Evolutionary conservation across 2,113 vertebrate species (phyloP).

Genomic region (Leptosomus discolor): DNA sequence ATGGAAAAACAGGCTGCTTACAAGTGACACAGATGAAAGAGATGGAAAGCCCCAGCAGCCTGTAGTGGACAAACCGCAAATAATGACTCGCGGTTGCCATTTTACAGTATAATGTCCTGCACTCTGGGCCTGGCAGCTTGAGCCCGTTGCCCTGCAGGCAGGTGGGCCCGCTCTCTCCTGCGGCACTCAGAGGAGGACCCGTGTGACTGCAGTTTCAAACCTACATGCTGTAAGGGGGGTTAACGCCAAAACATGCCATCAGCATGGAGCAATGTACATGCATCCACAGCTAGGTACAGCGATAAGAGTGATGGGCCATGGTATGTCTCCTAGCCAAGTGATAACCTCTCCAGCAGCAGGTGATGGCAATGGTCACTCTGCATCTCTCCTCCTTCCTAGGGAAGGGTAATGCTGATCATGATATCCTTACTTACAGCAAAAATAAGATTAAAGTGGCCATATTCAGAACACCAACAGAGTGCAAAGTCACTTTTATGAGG

Average conservation of each 20-base stretch:
- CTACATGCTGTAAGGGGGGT: no score
- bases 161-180: background rate
- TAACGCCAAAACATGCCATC: background rate
- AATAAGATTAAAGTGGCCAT: background rate
- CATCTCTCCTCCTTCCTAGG: background rate
- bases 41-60: background rate
- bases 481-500: background rate
- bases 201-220: background rate
- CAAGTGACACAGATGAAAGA: background rate
- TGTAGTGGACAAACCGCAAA: background rate
- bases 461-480: background rate
- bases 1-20: background rate
- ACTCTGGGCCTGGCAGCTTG: accelerated
- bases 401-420: background rate
- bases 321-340: background rate
- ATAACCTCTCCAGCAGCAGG: accelerated
- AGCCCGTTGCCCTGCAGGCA: background rate
- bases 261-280: background rate
- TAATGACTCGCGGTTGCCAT: background rate
- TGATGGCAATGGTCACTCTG: background rate
- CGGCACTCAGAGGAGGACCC: background rate
- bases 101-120: background rate
- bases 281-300: background rate
- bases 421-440: background rate
- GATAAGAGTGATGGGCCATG: background rate